Percentiles rank a stretch among this genome's conserved stretches.
These are phyloP conservation scores for Schlechtendalia chinensis DNA, from an alignment of 1,140 invertebrate genomes.

Conservation along the genomic window DNA sequence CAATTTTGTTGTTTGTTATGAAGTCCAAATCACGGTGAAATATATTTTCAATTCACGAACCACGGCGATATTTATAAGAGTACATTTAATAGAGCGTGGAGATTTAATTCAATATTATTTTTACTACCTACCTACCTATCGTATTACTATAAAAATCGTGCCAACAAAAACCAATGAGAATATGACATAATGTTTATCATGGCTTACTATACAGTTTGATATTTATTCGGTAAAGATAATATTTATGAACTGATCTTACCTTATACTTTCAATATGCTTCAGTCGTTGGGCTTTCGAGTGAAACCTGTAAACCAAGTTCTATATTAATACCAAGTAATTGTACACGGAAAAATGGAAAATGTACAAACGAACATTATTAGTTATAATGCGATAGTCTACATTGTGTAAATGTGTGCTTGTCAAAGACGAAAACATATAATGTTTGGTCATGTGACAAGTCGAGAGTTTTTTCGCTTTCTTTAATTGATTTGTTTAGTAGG, in stretches of 20 bases:
- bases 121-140: too few species aligned
- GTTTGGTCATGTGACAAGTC: too few species aligned
- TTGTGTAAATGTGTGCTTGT: not conserved
- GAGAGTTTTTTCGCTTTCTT: too few species aligned
- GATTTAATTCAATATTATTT: too few species aligned
- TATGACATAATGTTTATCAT: not conserved
- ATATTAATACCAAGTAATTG: not conserved
- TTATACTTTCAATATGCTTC: not conserved
- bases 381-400: not conserved
- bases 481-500: too few species aligned
- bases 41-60: too few species aligned
- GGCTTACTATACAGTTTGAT: not conserved
- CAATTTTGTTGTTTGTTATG: too few species aligned
- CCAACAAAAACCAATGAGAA: too few species aligned
- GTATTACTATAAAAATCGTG: too few species aligned
- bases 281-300: slow-evolving; percentile 18
- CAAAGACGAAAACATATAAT: not conserved
- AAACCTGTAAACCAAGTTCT: slow-evolving; percentile 1
- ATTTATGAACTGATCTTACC: not conserved
- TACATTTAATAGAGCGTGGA: too few species aligned
- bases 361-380: not conserved
- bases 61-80: too few species aligned
- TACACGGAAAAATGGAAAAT: not conserved
- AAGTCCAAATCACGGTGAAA: too few species aligned
- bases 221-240: not conserved